Base-by-base conservation (phyloP, 1,140 invertebrate species). In the Tetramorium alpestre region DNA sequence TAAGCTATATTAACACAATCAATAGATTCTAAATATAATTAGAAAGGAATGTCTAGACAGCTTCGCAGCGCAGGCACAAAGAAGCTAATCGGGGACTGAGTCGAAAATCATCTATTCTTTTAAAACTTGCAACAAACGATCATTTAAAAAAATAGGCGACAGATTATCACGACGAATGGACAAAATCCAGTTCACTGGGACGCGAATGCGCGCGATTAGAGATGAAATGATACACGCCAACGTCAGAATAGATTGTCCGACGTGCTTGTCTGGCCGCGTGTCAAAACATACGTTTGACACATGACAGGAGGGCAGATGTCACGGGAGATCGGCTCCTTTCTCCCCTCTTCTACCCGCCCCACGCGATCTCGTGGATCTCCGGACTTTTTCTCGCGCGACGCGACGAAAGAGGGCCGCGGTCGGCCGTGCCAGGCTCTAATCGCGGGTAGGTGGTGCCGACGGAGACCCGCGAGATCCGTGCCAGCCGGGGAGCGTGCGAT, bases 261-360 rank as follows among this genome's bases (percentile, higher is more conserved):
- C 41, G 18, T 47, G 54, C 22, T 33, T 33, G 33, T 86, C 81
- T 87, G 64, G 11, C 18, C 85, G 84, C 75, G 88, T 89, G 88
- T 92, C 89, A 92, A 93, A 91, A 92, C 64, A 81, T 3, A 25
- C 88, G 51, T 54, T 91, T 93, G 90, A 92, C 91, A 93, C 73
- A 92, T 90, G 89, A 92, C 88, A 92, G 89, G 2, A 60, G 33
- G 38, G 7, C 38, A 22, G 38, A 82, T 60, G 49, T 56, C 65
- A 73, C 25, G 25, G 54, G 25, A 60, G 67, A 3, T 47, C n/a
- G 18, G 3, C 33, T 60, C 22, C 0, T 54, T 69, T 67, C 8
- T 38, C 8, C 7, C 54, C 33, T 13, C 28, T 18, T 38, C 16
- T 18, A 1, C 3, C 69, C 51, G n/a, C 56, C 3, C 38, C 22